Percentiles rank a stretch among this genome's conserved stretches.
phyloP scores from a whole-genome alignment of 2,113 vertebrate genomes.

The Periophthalmus modestus region DNA sequence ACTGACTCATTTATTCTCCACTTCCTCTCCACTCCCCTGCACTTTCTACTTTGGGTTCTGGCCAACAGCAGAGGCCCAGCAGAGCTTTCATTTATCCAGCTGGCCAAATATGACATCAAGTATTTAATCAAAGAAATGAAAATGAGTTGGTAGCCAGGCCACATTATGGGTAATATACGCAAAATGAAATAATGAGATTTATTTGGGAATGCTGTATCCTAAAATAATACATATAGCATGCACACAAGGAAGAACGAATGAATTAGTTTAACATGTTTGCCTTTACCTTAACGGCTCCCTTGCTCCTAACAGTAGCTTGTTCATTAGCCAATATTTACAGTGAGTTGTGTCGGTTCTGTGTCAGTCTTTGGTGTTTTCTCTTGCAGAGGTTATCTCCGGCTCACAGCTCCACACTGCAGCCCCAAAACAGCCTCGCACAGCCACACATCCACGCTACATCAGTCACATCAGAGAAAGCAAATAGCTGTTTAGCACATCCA shows the following conservation, averaged over 20 bases:
- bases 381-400: slow-evolving; percentile 60
- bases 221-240: no score
- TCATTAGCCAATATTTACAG: slow-evolving; percentile 9
- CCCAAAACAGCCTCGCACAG: slow-evolving; percentile 54
- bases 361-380: slow-evolving; percentile 58
- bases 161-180: not conserved
- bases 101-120: slow-evolving; percentile 5
- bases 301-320: slow-evolving; percentile 61
- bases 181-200: not conserved
- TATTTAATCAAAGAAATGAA: slow-evolving; percentile 2
- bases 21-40: not conserved
- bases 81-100: not conserved
- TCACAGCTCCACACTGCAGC: slow-evolving; percentile 51
- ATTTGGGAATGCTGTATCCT: no score
- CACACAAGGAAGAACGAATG: no score
- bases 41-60: slow-evolving; percentile 1
- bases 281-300: slow-evolving; percentile 2
- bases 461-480: slow-evolving; percentile 34
- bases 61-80: not conserved
- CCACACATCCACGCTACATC: slow-evolving; percentile 37
- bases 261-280: no score
- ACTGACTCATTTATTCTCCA: slow-evolving; percentile 1
- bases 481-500: slow-evolving; percentile 16
- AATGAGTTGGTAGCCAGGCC: not conserved
- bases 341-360: slow-evolving; percentile 43